phyloP scores from a whole-genome alignment of 1,140 invertebrate species.

The Sitobion miscanthi region DNA sequence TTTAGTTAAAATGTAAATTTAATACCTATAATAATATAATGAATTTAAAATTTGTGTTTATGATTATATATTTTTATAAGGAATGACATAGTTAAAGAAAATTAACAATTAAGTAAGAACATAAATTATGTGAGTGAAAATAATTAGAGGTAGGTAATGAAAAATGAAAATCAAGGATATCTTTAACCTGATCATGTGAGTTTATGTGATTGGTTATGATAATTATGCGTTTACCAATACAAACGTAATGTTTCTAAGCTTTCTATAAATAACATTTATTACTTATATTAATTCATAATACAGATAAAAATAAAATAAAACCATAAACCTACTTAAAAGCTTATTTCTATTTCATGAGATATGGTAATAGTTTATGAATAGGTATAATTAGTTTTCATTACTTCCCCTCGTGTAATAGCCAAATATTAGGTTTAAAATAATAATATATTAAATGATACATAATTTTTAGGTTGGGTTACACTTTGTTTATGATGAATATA shows the following conservation, averaged over 20 bases:
- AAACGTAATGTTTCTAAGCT: not conserved
- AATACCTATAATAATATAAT: too few relatives aligned
- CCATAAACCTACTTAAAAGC: not conserved
- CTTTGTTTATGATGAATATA: not conserved
- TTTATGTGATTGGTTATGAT: not conserved
- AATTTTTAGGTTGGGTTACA: not conserved
- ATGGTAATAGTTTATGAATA: constrained; percentile 12
- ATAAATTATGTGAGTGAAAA: too few relatives aligned
- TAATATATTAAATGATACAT: not conserved
- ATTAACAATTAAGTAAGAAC: too few relatives aligned
- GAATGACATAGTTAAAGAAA: too few relatives aligned
- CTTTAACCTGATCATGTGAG: not conserved
- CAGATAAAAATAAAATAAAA: not conserved
- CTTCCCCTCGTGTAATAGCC: not conserved
- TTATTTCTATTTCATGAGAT: not conserved
- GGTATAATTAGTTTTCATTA: not conserved
- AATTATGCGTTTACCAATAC: not conserved
- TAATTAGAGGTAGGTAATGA: not conserved
- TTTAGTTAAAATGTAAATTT: too few relatives aligned
- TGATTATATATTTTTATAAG: too few relatives aligned
- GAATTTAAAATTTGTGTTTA: too few relatives aligned
- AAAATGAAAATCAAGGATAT: not conserved
- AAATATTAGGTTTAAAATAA: not conserved
- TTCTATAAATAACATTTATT: not conserved
- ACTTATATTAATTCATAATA: not conserved